phyloP scores from a whole-genome alignment of 2,888 invertebrate species.

The Bombylius major region DNA sequence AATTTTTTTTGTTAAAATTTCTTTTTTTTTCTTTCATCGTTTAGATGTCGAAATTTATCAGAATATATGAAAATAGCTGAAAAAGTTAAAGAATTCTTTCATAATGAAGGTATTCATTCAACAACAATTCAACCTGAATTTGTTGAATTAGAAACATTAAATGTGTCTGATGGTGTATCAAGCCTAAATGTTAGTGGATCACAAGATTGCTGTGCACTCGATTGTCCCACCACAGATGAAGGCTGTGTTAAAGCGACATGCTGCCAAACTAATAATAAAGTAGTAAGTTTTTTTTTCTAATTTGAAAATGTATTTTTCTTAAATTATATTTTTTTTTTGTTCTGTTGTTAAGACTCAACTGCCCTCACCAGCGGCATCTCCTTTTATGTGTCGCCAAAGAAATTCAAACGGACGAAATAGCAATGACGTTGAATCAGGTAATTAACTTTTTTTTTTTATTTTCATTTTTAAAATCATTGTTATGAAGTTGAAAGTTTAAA shows the following conservation, averaged over 20 bases:
- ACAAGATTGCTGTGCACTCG: conserved; percentile 62
- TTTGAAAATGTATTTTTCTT: not conserved
- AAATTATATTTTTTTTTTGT: not conserved
- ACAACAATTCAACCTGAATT: conserved; percentile 98
- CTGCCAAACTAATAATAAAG: conserved; percentile 44
- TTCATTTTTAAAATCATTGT: too few species aligned
- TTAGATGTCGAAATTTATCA: conserved; percentile 77
- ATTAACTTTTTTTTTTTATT: not conserved
- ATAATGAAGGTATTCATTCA: conserved; percentile 96
- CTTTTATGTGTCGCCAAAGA: conserved; percentile 69
- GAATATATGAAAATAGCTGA: conserved; percentile 97
- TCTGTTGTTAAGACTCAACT: conserved; percentile 36
- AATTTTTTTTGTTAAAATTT: too few species aligned
- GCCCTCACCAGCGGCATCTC: conserved; percentile 66
- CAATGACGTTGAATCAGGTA: conserved; percentile 33
- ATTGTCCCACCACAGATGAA: conserved; percentile 74
- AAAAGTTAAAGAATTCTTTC: conserved; percentile 93
- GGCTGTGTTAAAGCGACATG: conserved; percentile 80
- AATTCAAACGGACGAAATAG: conserved; percentile 47
- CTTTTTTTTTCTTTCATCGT: conserved; percentile 3
- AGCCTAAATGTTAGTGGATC: conserved; percentile 39
- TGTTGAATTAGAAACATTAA: conserved; percentile 57
- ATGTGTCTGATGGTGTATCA: conserved; percentile 36
- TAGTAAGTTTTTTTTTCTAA: conserved; percentile 17
- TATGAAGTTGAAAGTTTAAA: too few species aligned